A percentile compares a stretch with the other conserved stretches of the same genome.
These are phyloP conservation scores for Digitonthophagus gazella DNA, from an alignment of 2,888 invertebrate species.

Conservation along the genomic window DNA sequence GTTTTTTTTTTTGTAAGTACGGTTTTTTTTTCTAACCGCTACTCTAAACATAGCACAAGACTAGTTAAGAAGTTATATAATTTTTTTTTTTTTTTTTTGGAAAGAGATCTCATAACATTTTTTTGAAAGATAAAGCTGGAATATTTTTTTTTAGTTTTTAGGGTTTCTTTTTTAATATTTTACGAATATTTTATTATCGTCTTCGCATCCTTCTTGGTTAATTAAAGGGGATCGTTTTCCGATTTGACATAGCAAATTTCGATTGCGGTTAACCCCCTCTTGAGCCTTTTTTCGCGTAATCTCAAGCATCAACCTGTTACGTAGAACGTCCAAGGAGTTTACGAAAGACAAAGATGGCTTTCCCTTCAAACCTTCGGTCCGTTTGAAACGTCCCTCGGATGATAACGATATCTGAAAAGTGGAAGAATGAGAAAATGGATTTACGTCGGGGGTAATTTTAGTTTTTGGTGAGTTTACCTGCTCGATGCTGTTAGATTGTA, in stretches of 20 bases:
- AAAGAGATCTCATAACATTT: constrained; percentile 23
- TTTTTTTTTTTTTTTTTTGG: constrained; percentile 17
- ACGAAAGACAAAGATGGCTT: constrained; percentile 79
- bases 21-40: constrained; percentile 21
- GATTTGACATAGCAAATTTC: constrained; percentile 71
- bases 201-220: constrained; percentile 29
- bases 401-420: constrained; percentile 24
- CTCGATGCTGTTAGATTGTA: constrained; percentile 43
- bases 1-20: constrained; percentile 15
- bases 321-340: constrained; percentile 82
- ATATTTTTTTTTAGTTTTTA: constrained; percentile 23
- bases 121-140: not conserved
- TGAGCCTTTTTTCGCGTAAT: constrained; percentile 80
- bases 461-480: constrained; percentile 38
- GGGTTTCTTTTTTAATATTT: constrained; percentile 15
- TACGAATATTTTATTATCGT: constrained; percentile 20
- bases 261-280: constrained; percentile 71
- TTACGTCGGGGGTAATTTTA: not conserved
- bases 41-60: constrained; percentile 23
- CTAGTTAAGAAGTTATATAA: constrained; percentile 23
- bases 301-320: constrained; percentile 77
- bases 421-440: not conserved
- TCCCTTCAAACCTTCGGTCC: constrained; percentile 25
- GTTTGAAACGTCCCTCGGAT: constrained; percentile 31
- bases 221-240: constrained; percentile 62